Conservation (phyloP, 1,140 invertebrate genomes). For the Microplitis mediator region DNA sequence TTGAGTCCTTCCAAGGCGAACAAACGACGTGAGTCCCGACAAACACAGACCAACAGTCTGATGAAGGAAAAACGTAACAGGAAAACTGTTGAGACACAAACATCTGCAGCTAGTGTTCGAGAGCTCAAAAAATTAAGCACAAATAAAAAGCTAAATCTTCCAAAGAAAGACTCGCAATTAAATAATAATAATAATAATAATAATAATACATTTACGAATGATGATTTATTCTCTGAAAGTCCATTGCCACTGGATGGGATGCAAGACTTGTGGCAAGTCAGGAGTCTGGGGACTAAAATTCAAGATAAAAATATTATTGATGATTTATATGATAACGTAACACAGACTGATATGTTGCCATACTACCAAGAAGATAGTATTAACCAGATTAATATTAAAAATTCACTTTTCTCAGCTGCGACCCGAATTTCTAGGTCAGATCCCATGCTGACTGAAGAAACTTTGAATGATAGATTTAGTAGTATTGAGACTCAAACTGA, state of each 20-base stretch:
- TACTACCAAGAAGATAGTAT: slow-evolving; percentile 36
- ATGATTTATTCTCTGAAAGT: slow-evolving; percentile 59
- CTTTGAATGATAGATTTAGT: slow-evolving; percentile 54
- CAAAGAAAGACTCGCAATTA: slow-evolving; percentile 42
- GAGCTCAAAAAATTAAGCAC: slow-evolving; percentile 24
- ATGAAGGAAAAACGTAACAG: slow-evolving; percentile 45
- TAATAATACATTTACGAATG: slow-evolving; percentile 46
- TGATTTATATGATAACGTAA: slow-evolving; percentile 48
- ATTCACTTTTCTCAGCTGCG: slow-evolving; percentile 2
- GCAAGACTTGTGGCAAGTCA: slow-evolving; percentile 58
- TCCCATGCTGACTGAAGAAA: slow-evolving; percentile 55
- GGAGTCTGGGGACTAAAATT: slow-evolving; percentile 55
- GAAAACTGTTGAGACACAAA: slow-evolving; percentile 63
- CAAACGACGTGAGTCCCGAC: slow-evolving; percentile 52
- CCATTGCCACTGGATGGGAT: slow-evolving; percentile 51
- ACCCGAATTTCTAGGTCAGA: slow-evolving; percentile 44
- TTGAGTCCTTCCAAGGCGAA: slow-evolving; percentile 37
- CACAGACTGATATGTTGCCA: slow-evolving; percentile 48
- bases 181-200: slow-evolving; percentile 20
- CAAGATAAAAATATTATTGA: slow-evolving; percentile 51
- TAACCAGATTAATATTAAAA: neutral
- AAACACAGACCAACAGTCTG: slow-evolving; percentile 60
- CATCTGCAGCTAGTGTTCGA: slow-evolving; percentile 38
- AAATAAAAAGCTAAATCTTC: slow-evolving; percentile 30
- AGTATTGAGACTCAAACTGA: slow-evolving; percentile 68